These are phyloP conservation scores for Osmerus mordax DNA, from an alignment of 2,113 vertebrate species.

Conservation along the genomic window DNA sequence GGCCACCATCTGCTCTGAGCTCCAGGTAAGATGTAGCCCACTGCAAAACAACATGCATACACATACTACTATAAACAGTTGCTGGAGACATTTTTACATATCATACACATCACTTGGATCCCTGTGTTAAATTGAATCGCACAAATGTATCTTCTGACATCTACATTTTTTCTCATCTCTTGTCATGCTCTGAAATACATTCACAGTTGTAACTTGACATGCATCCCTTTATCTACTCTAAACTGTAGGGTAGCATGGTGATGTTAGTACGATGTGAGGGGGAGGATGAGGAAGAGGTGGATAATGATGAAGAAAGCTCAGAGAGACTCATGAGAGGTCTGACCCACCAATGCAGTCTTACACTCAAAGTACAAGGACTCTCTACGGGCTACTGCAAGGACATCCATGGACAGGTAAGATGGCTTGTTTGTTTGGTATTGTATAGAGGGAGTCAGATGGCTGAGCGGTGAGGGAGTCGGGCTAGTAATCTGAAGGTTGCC, in stretches of 20 bases:
- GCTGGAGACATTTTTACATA: not conserved
- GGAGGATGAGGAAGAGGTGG: constrained; percentile 51
- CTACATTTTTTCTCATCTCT: not conserved
- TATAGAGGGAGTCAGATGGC: too few species aligned
- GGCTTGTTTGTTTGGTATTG: not conserved
- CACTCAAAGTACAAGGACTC: constrained; percentile 83
- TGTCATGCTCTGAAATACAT: not conserved
- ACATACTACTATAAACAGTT: too few species aligned
- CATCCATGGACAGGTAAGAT: constrained; percentile 86
- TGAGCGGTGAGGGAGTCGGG: too few species aligned
- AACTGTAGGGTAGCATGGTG: constrained; percentile 81
- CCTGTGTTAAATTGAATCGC: too few species aligned
- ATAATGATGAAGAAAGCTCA: constrained; percentile 65
- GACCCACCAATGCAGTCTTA: constrained; percentile 81
- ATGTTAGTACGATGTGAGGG: constrained; percentile 74
- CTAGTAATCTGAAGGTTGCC: too few species aligned
- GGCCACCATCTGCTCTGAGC: constrained; percentile 71
- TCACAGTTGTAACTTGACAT: not conserved
- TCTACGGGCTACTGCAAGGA: constrained; percentile 90
- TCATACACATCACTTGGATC: not conserved
- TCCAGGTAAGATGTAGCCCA: constrained; percentile 69
- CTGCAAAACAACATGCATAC: not conserved
- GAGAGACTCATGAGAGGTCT: constrained; percentile 76
- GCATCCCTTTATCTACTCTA: not conserved
- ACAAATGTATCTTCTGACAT: too few species aligned